Conservation (phyloP, 2,113 vertebrate genomes). For the Macaca nemestrina region DNA sequence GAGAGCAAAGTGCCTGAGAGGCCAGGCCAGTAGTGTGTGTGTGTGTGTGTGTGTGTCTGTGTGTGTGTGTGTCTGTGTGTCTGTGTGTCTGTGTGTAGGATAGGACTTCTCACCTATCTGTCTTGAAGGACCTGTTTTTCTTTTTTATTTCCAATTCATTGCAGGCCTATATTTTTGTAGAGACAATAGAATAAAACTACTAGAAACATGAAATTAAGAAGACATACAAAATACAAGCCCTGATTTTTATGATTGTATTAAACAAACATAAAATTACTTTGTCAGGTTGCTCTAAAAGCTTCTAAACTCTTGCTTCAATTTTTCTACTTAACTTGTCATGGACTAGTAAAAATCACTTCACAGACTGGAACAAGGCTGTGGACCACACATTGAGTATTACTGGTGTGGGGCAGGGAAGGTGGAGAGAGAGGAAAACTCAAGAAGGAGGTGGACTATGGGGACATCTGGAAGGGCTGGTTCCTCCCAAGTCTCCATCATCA, state of each 20-base stretch:
- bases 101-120: background rate
- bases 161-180: background rate
- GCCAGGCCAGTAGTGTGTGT: background rate
- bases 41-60: background rate
- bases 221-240: background rate
- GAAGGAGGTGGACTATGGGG: background rate
- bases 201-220: slow-evolving; percentile 29
- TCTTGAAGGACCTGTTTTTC: background rate
- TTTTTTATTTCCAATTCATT: slow-evolving; percentile 22
- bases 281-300: background rate
- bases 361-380: background rate
- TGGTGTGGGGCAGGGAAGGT: too few species aligned
- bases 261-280: slow-evolving; percentile 27
- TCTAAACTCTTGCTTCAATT: background rate
- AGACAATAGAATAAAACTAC: slow-evolving; percentile 16
- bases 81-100: background rate
- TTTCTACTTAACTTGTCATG: background rate
- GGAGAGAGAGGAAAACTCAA: background rate
- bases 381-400: background rate
- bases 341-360: background rate
- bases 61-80: background rate
- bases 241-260: slow-evolving; percentile 48
- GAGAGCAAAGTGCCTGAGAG: background rate
- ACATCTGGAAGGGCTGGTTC: background rate
- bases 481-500: background rate